A percentile compares a stretch with the other conserved stretches of the same genome.
Evolutionary conservation across 37 sponge, comb jelly and placozoan genomes (phyloP).

Genomic region (Hexactinellida sp.): DNA sequence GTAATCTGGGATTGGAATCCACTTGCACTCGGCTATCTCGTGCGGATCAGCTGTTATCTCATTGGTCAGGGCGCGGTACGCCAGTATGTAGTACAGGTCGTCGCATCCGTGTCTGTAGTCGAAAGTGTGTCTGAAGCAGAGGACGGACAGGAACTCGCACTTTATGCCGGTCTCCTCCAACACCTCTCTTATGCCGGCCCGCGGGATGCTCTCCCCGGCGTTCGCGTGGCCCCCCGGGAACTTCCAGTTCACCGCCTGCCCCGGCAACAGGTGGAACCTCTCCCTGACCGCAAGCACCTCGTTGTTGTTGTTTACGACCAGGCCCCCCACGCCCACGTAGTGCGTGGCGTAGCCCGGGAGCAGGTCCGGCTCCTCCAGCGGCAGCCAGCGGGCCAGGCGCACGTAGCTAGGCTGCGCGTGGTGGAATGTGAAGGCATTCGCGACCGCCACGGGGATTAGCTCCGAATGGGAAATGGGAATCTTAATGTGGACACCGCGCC

Average conservation of each 20-base stretch:
- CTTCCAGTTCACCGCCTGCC: conserved; percentile 45
- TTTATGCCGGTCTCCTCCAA: conserved; percentile 71
- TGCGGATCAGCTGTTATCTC: conserved; percentile 30
- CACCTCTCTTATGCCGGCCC: conserved; percentile 61
- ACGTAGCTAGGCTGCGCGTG: conserved; percentile 50
- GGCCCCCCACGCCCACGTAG: conserved; percentile 67
- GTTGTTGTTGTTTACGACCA: conserved; percentile 61
- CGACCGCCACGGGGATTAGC: conserved; percentile 39
- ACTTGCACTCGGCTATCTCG: conserved; percentile 57
- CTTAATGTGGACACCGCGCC: conserved; percentile 60
- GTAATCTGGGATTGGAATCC: conserved; percentile 32
- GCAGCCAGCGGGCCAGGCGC: conserved; percentile 66
- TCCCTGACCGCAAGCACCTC: conserved; percentile 64
- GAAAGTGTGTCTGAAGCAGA: conserved; percentile 62
- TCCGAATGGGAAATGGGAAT: conserved; percentile 34
- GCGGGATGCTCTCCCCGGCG: conserved; percentile 50
- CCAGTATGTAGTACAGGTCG: conserved; percentile 64
- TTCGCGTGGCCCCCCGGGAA: conserved; percentile 66
- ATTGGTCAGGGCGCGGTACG: conserved; percentile 35
- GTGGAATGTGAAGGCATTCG: conserved; percentile 44
- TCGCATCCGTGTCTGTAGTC: conserved; percentile 38
- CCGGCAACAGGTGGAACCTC: conserved; percentile 22
- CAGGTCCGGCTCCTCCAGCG: conserved; percentile 32
- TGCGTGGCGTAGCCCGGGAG: conserved; percentile 62
- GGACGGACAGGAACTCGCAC: conserved; percentile 60